phyloP scores from a whole-genome alignment of 2,113 vertebrate species.

The Phrynosoma platyrhinos region DNA sequence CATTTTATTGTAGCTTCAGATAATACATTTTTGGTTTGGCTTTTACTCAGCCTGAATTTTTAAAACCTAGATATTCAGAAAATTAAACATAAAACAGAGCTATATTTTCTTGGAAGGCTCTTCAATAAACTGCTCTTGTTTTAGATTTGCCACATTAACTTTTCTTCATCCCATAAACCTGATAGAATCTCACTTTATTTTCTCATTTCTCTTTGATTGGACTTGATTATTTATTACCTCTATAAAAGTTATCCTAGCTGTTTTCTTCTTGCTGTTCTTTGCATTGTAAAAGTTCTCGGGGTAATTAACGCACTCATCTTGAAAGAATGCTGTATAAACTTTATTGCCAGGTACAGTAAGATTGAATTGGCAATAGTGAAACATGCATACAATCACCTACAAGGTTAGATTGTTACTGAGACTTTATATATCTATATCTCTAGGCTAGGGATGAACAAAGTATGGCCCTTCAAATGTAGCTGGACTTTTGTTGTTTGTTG shows the following conservation, averaged over 20 bases:
- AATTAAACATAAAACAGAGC: neutral
- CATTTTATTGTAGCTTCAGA: neutral
- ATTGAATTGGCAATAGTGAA: conserved; percentile 13
- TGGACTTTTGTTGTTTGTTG: no score
- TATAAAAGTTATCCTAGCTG: neutral
- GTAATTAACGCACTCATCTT: conserved; percentile 1
- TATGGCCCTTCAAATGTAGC: neutral
- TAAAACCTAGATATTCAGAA: neutral
- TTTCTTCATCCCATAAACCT: neutral
- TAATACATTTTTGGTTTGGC: neutral
- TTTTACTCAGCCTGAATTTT: neutral
- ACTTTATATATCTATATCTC: neutral
- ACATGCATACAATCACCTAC: neutral
- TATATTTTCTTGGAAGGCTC: neutral
- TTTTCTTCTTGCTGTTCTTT: conserved; percentile 2
- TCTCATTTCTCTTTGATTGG: neutral
- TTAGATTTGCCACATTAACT: conserved; percentile 1
- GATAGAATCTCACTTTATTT: neutral
- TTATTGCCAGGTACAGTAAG: neutral
- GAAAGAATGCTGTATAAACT: conserved; percentile 2
- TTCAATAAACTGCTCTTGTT: neutral
- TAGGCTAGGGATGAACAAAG: neutral
- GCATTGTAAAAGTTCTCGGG: neutral
- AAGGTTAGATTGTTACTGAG: neutral
- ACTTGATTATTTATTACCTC: neutral